Evolutionary conservation across 2,888 invertebrate species (phyloP), one percentile per base, ranked within the genome.

Genomic region (Rutpela maculata): DNA sequence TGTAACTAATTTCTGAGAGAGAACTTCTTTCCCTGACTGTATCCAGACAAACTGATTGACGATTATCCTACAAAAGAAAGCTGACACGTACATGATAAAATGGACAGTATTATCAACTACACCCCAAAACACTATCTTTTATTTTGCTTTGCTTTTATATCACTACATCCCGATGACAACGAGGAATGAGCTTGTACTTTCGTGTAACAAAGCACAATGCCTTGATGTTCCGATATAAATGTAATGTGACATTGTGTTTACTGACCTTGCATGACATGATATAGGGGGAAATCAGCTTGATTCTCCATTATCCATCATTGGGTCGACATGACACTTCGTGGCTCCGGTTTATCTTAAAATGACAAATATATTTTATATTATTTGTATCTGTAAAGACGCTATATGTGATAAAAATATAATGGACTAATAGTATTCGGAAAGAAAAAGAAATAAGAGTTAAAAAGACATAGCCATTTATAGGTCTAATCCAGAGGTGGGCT

Each of bases 211-310:
- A 69, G 35, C 56, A 69, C 57, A 69, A 69, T 69, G 59, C 57
- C 69, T 66, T 66, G 65, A 38, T 66, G 65, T 43, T 50, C 12
- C 57, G n/a, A 70, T 43, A 70, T 50, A 62, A 70, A 70, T 70
- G 60, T 70, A 59, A 60, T n/a, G 70, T 59, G 69, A 70, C 69
- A 59, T 59, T 38, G 69, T 70, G 70, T 70, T 70, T 70, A 70
- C 70, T 70, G 70, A 60, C 70, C 43, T 70, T 43, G 3, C 70
- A 17, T 15, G 26, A n/a, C 59, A 19, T 60, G 70, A 70, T 70
- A 70, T 43, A 70, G n/a, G 38, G 60, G 60, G 31, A 70, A 19
- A 60, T 70, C 60, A 50, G 22, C 59, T 12, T 19, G 38, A 5
- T 18, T 38, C 50, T 60, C 60, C 70, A 60, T 70, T 70, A 70